Conservation (phyloP, 2,797 vertebrate genomes). For the Somateria mollissima region DNA sequence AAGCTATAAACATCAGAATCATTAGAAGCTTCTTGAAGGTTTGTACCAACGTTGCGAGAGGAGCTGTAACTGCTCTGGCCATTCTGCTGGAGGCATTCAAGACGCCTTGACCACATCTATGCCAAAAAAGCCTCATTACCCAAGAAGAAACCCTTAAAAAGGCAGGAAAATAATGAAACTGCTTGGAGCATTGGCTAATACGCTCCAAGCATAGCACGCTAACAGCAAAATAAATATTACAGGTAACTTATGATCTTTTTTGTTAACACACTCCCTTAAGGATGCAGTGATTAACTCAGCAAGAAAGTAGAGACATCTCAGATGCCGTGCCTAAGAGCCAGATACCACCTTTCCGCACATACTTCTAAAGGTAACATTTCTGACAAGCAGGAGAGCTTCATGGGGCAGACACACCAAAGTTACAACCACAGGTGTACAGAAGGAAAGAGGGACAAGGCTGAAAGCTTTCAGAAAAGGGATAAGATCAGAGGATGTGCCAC, state of each 20-base stretch:
- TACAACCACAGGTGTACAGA: background rate
- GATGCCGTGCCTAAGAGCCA: background rate
- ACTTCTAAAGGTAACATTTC: accelerated
- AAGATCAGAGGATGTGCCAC: background rate
- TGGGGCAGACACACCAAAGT: background rate
- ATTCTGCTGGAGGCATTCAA: background rate
- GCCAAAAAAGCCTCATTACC: background rate
- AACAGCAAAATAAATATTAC: background rate
- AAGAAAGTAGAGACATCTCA: background rate
- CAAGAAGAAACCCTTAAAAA: background rate
- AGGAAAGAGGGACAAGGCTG: background rate
- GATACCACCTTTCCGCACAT: background rate
- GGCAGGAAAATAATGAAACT: background rate
- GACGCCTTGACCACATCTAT: background rate
- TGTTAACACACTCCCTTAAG: background rate
- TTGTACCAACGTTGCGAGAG: background rate
- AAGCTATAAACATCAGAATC: slow-evolving; percentile 15
- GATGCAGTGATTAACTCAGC: background rate
- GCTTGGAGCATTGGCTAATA: background rate
- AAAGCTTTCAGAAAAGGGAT: background rate
- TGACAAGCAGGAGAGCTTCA: background rate
- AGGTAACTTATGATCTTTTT: background rate
- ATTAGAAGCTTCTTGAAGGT: background rate
- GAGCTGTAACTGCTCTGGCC: background rate
- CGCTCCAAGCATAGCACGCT: no score